Conservation (phyloP, 2,888 invertebrate species). For the Philonicus albiceps region DNA sequence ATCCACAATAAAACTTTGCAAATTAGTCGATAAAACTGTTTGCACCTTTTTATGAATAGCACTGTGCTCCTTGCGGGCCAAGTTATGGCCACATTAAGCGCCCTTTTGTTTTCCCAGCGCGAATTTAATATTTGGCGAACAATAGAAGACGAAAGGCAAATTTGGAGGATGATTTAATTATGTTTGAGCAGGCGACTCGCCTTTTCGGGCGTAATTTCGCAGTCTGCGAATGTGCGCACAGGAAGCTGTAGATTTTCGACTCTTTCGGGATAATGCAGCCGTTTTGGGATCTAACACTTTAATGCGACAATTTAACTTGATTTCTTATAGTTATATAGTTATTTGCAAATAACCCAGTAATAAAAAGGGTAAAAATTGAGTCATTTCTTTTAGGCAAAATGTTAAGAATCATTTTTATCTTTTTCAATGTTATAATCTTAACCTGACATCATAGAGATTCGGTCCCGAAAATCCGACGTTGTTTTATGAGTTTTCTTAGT, state of each 20-base stretch:
- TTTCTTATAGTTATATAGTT: not conserved
- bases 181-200: not conserved
- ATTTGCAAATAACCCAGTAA: not conserved
- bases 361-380: not conserved
- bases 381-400: not conserved
- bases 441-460: too few relatives aligned
- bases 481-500: too few relatives aligned
- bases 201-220: not conserved
- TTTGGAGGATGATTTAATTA: not conserved
- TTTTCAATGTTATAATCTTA: not conserved
- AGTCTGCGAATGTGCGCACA: not conserved
- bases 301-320: not conserved
- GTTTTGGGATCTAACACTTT: not conserved
- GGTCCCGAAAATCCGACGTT: too few relatives aligned
- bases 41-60: conserved; percentile 21
- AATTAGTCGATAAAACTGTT: conserved; percentile 36
- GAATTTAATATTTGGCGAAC: not conserved
- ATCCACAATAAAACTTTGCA: conserved; percentile 40
- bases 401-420: not conserved
- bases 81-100: not conserved
- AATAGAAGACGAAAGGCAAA: not conserved
- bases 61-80: not conserved
- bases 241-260: not conserved
- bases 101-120: not conserved
- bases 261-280: not conserved